Evolutionary conservation across 2,797 vertebrate species (phyloP), one percentile per base, ranked within the genome.

Genomic region (Huso huso): DNA sequence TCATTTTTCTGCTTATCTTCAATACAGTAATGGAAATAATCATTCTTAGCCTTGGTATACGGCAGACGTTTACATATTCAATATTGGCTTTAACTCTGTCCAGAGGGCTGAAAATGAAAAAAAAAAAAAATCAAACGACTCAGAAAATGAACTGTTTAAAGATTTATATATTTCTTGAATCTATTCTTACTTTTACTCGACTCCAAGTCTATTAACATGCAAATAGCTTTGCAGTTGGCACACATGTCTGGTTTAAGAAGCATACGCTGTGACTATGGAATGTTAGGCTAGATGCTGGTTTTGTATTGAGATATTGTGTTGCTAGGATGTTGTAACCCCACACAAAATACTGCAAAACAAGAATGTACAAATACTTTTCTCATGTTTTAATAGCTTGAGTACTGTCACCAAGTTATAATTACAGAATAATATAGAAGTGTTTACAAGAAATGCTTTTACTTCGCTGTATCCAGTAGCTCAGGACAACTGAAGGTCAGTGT

Each of bases 231-330:
- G 49, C 8, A 64, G 13, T 15, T 52, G 63, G 51, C 63, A 64
- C 10, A 64, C 52, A 64, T 64, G 63, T 64, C 50, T 52, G 50
- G 63, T 49, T 8, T 64, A 37, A 18, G 50, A 51, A 64, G 50
- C 23, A 37, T 3, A 37, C 4, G 23, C 23, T 37, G 23, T 37
- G 23, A 37, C 23, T 37, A 37, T 37, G 23, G 23, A 37, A 37
- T 37, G 23, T 37, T 37, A 37, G 23, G 23, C 23, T 3, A 2
- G 23, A 1, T 37, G 23, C 2, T 37, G 23, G 23, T 37, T 37
- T 37, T 37, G 23, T 37, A 1, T 37, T 37, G 23, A 37, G 23
- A 37, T 37, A 37, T 37, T 37, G 23, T 37, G 15, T 18, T 18
- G 15, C 15, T 18, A 18, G 15, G 15, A 18, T 18, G 15, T 1